Base-by-base conservation (phyloP, 2,888 invertebrate species). In the Eupsilia transversa region DNA sequence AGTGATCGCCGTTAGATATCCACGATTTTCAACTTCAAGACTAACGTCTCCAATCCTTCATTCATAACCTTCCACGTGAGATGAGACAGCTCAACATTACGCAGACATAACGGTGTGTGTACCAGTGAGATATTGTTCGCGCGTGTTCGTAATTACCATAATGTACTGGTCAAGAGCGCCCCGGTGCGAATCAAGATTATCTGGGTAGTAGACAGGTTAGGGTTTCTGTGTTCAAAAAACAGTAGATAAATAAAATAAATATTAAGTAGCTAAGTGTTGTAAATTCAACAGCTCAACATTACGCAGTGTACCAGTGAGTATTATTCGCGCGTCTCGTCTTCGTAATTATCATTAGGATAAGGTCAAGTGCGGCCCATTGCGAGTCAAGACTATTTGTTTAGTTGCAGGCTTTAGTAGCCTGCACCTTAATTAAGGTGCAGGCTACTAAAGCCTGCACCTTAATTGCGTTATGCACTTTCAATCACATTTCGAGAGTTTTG, bases 121-220 rank as follows among this genome's bases (percentile, higher is more conserved):
- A 61, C 46, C 61, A 12, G 67, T 78, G 69, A 78, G 71, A 78
- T 83, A 81, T 75, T 73, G 75, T 73, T 65, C 52, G n/a, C 33
- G 35, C 65, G 27, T 65, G 59, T 52, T 38, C 5, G 72, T 75
- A 77, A 83, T 83, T 80, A 74, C 35, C 38, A 38, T 70, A 78
- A 74, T 70, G 81, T 61, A 54, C 70, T 54, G 72, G 72, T 78
- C 86, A 79, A 82, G 85, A 79, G 76, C 83, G 64, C 72, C 56
- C 67, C 77, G 49, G 12, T 41, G 80, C 77, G 67, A 52, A 73
- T 77, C 77, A 65, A n/a, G 49, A 17, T 10, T 3, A 49, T 38
- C 63, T 61, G 56, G 46, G 66, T 66, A 52, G 72, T 75, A 72
- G 60, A 38, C 27, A 10, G 35, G 12, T 23, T 69, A 74, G 80